Evolutionary conservation across 2,113 vertebrate genomes (phyloP).

Genomic region (Micronycteris hirsuta): DNA sequence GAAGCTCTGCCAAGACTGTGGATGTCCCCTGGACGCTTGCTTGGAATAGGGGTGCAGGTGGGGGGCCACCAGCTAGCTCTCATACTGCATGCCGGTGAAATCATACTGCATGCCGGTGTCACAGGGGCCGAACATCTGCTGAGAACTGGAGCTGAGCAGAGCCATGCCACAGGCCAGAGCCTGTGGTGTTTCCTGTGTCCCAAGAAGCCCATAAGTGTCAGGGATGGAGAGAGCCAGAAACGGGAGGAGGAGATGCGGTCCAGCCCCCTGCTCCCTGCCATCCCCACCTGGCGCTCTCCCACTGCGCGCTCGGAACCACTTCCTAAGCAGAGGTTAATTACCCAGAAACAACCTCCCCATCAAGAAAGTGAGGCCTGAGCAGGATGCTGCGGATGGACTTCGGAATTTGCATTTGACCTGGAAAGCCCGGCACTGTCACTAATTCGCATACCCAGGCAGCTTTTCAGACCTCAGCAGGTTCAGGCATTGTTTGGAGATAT

Average conservation of each 20-base stretch:
- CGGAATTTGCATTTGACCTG: constrained; percentile 40
- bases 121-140: accelerated
- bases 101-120: accelerated
- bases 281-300: background rate
- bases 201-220: background rate
- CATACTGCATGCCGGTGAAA: too few relatives aligned
- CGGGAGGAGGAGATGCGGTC: accelerated
- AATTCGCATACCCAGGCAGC: background rate
- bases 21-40: background rate
- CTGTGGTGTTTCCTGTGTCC: background rate
- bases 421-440: constrained; percentile 42
- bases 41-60: background rate
- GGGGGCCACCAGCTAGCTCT: accelerated
- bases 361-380: background rate
- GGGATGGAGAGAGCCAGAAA: background rate
- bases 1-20: background rate
- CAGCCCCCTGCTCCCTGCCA: background rate
- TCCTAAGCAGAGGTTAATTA: background rate
- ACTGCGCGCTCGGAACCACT: background rate
- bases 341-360: background rate
- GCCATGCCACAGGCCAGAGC: background rate
- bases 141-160: too few relatives aligned
- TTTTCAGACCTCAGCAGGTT: background rate
- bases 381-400: background rate
- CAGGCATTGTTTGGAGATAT: background rate